These are phyloP conservation scores for Aplodontia rufa DNA, from an alignment of 2,113 vertebrate species.

Conservation along the genomic window DNA sequence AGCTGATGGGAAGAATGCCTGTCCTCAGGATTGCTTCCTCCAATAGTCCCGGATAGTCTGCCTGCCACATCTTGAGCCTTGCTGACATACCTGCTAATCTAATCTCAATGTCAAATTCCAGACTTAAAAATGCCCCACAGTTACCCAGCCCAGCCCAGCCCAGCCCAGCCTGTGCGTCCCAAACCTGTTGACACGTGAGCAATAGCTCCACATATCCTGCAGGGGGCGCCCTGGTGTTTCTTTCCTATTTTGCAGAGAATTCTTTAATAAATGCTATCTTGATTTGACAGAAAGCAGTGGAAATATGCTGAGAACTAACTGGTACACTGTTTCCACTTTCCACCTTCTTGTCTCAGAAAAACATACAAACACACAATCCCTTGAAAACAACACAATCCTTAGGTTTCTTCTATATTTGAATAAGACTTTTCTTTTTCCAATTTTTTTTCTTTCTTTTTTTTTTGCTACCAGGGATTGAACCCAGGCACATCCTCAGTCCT, in stretches of 20 bases:
- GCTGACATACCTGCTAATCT: background rate
- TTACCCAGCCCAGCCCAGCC: no score
- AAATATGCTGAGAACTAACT: background rate
- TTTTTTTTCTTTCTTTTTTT: no score
- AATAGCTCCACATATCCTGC: background rate
- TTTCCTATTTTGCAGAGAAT: background rate
- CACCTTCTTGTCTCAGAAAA: background rate
- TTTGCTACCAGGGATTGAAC: no score
- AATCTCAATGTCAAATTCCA: background rate
- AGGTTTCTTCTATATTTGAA: background rate
- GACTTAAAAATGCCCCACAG: background rate
- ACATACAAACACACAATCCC: background rate
- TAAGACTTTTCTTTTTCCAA: background rate
- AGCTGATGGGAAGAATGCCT: background rate
- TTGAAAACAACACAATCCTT: background rate
- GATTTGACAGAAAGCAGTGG: background rate
- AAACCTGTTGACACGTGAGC: accelerated
- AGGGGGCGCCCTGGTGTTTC: background rate
- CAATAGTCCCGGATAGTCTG: no score
- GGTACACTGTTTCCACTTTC: background rate
- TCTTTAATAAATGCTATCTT: no score
- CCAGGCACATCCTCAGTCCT: no score
- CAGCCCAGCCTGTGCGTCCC: accelerated
- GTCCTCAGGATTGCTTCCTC: background rate
- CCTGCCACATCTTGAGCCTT: accelerated